Conservation (phyloP, 1,140 invertebrate species). For the Bombus breviceps region DNA sequence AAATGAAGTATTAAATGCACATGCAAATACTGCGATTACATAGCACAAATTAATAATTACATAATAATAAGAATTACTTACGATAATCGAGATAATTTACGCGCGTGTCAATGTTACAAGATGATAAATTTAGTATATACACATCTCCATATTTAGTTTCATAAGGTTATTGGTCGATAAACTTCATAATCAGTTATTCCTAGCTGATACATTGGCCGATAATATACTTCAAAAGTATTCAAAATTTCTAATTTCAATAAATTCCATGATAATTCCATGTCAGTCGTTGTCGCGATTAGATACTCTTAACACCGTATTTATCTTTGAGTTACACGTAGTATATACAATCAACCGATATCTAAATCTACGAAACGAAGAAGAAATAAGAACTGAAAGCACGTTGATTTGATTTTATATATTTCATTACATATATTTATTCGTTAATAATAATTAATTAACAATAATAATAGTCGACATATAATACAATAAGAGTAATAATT, state of each 20-base stretch:
- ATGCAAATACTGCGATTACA: neutral
- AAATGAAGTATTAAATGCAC: neutral
- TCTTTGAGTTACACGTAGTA: neutral
- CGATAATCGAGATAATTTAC: neutral
- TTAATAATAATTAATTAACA: slow-evolving; percentile 72
- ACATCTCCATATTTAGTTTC: no score
- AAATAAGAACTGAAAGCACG: slow-evolving; percentile 71
- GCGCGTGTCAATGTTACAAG: neutral
- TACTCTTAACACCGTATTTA: neutral
- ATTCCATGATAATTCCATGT: neutral
- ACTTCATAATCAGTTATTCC: neutral
- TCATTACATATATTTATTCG: slow-evolving; percentile 76
- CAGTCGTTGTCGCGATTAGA: neutral
- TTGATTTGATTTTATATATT: slow-evolving; percentile 76
- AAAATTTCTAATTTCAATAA: slow-evolving; percentile 7
- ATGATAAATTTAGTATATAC: no score
- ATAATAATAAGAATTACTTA: neutral
- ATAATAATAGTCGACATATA: slow-evolving; percentile 77
- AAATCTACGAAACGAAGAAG: neutral
- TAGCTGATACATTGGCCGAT: neutral
- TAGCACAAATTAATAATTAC: neutral
- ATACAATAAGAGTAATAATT: slow-evolving; percentile 76
- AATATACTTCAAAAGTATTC: neutral
- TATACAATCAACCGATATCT: neutral
- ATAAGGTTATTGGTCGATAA: neutral